Percentiles rank a stretch among this genome's conserved stretches.
These are phyloP conservation scores for Bugula neritina DNA, from an alignment of 2,888 invertebrate species.

Conservation along the genomic window DNA sequence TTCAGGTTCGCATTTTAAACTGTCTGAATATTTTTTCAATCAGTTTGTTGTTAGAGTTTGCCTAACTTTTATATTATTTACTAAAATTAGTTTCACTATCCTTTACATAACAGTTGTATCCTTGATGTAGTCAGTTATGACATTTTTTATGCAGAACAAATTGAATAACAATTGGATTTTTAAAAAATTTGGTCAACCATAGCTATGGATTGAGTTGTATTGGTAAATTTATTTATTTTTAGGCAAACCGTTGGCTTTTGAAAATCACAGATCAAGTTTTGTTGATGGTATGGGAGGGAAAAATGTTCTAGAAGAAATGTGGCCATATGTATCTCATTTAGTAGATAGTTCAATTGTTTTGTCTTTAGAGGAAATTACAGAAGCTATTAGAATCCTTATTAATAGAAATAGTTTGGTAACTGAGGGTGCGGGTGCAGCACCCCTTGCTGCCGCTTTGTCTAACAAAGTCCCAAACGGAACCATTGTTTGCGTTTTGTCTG, in stretches of 20 bases:
- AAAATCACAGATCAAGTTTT: conserved; percentile 39
- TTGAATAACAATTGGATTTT: too few relatives aligned
- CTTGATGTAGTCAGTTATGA: too few relatives aligned
- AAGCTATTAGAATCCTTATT: conserved; percentile 40
- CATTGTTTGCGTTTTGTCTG: conserved; percentile 46
- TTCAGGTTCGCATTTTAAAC: too few relatives aligned
- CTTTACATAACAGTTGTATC: too few relatives aligned
- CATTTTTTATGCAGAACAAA: too few relatives aligned
- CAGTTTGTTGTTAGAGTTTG: too few relatives aligned
- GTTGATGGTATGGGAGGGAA: conserved; percentile 48
- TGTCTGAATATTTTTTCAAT: too few relatives aligned
- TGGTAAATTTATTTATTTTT: too few relatives aligned
- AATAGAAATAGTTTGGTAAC: conserved; percentile 44
- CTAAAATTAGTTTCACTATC: too few relatives aligned
- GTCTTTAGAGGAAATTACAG: conserved; percentile 38
- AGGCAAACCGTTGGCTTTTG: conserved; percentile 35
- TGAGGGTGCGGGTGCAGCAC: conserved; percentile 47
- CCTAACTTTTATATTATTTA: too few relatives aligned
- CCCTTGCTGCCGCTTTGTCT: conserved; percentile 38
- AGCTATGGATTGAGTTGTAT: too few relatives aligned
- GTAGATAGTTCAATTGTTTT: conserved; percentile 41
- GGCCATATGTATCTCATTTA: conserved; percentile 39
- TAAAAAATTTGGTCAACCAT: too few relatives aligned
- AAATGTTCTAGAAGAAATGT: conserved; percentile 42
- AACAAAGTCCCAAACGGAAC: conserved; percentile 36